A percentile compares a stretch with the other conserved stretches of the same genome.
These are phyloP conservation scores for Ptychochromis oligacanthus DNA, from an alignment of 2,113 vertebrate genomes.

Conservation along the genomic window DNA sequence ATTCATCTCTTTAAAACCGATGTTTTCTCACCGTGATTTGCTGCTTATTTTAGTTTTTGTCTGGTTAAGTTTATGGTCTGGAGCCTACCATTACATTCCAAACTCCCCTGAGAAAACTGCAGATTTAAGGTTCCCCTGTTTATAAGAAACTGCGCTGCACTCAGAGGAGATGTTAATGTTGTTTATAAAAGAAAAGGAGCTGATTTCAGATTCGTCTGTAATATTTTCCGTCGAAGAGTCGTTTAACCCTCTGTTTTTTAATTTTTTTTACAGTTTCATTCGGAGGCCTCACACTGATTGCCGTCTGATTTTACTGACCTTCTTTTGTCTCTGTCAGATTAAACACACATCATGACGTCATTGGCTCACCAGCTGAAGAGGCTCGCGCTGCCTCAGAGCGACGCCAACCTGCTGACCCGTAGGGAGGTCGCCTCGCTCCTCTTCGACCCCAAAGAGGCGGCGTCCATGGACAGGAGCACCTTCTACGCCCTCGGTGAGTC, in stretches of 20 bases:
- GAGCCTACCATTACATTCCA: not conserved
- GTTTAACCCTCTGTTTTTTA: not conserved
- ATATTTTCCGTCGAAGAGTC: not conserved
- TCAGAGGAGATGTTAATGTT: not conserved
- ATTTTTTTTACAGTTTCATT: not conserved
- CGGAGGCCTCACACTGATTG: not conserved
- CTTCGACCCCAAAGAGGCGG: constrained; percentile 90
- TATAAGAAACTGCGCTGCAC: not conserved
- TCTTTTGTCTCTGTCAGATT: constrained; percentile 1
- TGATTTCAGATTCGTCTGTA: not conserved
- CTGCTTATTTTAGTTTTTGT: too few species aligned
- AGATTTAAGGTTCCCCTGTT: not conserved
- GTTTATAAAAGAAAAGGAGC: not conserved
- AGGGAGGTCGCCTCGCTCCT: constrained; percentile 86
- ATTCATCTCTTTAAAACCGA: too few species aligned
- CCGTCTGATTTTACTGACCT: not conserved
- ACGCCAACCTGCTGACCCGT: constrained; percentile 83
- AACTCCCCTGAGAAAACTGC: not conserved
- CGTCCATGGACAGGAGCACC: constrained; percentile 86
- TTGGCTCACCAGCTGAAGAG: constrained; percentile 92
- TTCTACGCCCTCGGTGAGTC: constrained; percentile 92
- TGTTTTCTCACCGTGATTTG: too few species aligned
- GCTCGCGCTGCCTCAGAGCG: constrained; percentile 90
- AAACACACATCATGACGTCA: constrained; percentile 85
- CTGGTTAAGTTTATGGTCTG: too few species aligned